A percentile compares a stretch with the other conserved stretches of the same genome.
phyloP scores from a whole-genome alignment of 2,888 invertebrate genomes.

The Platycheirus rosarum region DNA sequence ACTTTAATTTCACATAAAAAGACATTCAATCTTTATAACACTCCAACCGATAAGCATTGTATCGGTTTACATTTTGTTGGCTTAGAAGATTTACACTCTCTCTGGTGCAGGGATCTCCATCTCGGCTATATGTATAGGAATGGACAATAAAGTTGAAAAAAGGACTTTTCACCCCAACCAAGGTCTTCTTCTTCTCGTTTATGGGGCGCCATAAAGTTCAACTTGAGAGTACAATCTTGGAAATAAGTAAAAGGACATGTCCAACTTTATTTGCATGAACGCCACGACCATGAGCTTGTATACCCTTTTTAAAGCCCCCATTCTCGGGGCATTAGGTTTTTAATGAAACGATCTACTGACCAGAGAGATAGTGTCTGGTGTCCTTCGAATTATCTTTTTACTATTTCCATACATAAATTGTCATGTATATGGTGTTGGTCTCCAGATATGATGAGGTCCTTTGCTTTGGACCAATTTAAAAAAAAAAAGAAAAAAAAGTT shows the following conservation, averaged over 20 bases:
- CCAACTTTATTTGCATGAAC: slow-evolving; percentile 31
- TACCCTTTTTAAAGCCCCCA: slow-evolving; percentile 24
- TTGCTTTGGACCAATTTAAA: not conserved
- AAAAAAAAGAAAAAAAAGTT: slow-evolving; percentile 18
- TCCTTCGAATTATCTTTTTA: slow-evolving; percentile 40
- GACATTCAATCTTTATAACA: slow-evolving; percentile 48
- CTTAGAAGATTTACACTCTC: slow-evolving; percentile 19
- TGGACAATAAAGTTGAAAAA: not conserved
- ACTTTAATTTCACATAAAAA: slow-evolving; percentile 45
- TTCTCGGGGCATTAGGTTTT: slow-evolving; percentile 39
- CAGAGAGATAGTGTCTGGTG: slow-evolving; percentile 38
- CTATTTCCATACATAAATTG: slow-evolving; percentile 51
- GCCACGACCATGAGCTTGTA: slow-evolving; percentile 37
- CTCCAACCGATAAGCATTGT: slow-evolving; percentile 56
- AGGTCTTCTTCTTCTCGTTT: slow-evolving; percentile 20
- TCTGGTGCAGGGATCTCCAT: too few relatives aligned
- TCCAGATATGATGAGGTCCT: slow-evolving; percentile 21
- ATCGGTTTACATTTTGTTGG: slow-evolving; percentile 28
- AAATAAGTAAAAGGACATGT: slow-evolving; percentile 5
- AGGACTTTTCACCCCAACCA: not conserved
- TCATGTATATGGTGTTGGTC: slow-evolving; percentile 7
- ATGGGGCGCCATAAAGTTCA: slow-evolving; percentile 57
- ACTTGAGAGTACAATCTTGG: slow-evolving; percentile 43
- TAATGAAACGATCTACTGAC: slow-evolving; percentile 56
- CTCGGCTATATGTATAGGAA: too few relatives aligned